A percentile compares a stretch with the other conserved stretches of the same genome.
phyloP scores from a whole-genome alignment of 2,797 vertebrate genomes.

The Synanceia verrucosa region DNA sequence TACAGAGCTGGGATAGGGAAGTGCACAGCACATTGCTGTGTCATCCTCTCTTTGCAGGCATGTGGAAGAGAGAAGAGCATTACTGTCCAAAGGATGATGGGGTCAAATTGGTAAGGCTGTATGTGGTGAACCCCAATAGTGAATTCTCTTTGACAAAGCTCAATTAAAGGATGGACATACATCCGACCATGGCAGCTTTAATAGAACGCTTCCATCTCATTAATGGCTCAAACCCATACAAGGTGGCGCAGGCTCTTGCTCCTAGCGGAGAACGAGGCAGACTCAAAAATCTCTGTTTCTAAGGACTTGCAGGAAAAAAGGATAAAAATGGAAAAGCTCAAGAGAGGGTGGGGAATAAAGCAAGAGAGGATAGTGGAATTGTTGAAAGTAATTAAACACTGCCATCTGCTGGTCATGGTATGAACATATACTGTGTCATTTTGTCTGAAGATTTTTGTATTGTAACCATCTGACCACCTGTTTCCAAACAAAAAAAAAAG shows the following conservation, averaged over 20 bases:
- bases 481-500: constrained; percentile 59
- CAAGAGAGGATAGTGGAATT: constrained; percentile 10
- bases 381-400: constrained; percentile 71
- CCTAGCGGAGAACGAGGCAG: constrained; percentile 41
- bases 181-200: constrained; percentile 26
- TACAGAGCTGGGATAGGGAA: constrained; percentile 11
- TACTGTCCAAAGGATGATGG: not conserved
- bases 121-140: constrained; percentile 16
- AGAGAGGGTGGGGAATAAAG: constrained; percentile 48
- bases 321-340: constrained; percentile 73
- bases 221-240: constrained; percentile 54
- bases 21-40: constrained; percentile 7
- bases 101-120: constrained; percentile 27
- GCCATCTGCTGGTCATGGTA: constrained; percentile 75
- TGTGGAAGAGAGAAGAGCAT: not conserved
- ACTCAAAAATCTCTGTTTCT: constrained; percentile 75
- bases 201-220: constrained; percentile 43
- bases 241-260: constrained; percentile 45
- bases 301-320: constrained; percentile 73
- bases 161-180: constrained; percentile 25
- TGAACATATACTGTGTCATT: constrained; percentile 8
- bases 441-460: constrained; percentile 36
- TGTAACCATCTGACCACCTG: constrained; percentile 63
- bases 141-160: constrained; percentile 39
- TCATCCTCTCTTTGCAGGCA: constrained; percentile 5